Evolutionary conservation across 2,888 invertebrate genomes (phyloP).

Genomic region (Eupithecia subumbrata): DNA sequence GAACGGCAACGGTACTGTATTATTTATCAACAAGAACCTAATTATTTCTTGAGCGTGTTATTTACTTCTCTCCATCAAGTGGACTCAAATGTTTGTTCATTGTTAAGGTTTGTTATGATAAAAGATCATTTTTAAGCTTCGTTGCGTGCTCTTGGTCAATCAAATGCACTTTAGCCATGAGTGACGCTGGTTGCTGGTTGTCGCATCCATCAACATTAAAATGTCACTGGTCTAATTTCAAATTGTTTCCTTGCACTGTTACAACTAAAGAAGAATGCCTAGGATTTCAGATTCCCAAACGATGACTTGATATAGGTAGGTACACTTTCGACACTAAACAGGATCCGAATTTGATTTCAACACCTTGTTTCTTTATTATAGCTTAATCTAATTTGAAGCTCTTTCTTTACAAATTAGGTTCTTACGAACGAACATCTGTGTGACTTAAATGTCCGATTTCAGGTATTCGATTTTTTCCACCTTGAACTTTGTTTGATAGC

Average conservation of each 20-base stretch:
- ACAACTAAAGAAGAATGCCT: background rate
- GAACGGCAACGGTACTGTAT: conserved; percentile 55
- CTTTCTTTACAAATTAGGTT: background rate
- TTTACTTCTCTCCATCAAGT: background rate
- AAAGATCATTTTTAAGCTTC: background rate
- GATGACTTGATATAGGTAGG: background rate
- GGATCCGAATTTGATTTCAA: background rate
- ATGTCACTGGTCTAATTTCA: conserved; percentile 7
- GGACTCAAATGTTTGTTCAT: background rate
- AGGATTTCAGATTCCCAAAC: background rate
- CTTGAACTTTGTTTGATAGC: background rate
- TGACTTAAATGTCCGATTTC: background rate
- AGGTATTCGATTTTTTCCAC: background rate
- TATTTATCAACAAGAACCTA: conserved; percentile 12
- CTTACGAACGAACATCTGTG: background rate
- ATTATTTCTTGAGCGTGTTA: background rate
- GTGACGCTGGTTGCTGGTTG: conserved; percentile 5
- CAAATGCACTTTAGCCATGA: conserved; percentile 15
- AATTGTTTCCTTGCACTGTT: background rate
- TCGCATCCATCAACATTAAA: conserved; percentile 10
- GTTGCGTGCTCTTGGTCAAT: conserved; percentile 21
- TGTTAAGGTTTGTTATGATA: background rate
- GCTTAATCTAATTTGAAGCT: background rate
- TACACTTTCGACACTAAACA: background rate
- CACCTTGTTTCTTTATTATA: background rate